Evolutionary conservation across 2,888 invertebrate genomes (phyloP), one percentile per base, ranked within the genome.

Genomic region (Rotaria sp.): DNA sequence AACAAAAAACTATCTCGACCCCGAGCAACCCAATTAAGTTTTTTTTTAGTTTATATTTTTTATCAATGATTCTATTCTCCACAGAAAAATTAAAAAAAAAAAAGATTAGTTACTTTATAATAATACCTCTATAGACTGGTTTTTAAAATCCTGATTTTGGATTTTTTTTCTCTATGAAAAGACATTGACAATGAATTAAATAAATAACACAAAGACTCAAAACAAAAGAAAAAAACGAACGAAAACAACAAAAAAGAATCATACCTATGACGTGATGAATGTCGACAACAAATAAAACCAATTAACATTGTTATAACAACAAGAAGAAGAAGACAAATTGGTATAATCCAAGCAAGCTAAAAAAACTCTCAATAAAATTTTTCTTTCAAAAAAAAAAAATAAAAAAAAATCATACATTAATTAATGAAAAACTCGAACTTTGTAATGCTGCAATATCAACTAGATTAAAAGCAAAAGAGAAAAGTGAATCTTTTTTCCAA

Each of bases 301-400:
- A 80, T 80, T n/a, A 80, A 45, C 45, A 80, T 80, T n/a, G 45
- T 80, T 3, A 80, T n/a, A 45, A 80, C 45, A 13, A 80, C 80
- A n/a, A 80, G 45, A n/a, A 80, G 45, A 45, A 80, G 80, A 21
- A 80, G 38, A 80, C 45, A 26, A 45, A 80, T 80, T 0, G 80
- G 80, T n/a, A 80, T 45, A 80, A 80, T 80, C 80, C 80, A 80
- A 45, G 80, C 80, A 41, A 80, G 45, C 80, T 80, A 80, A 24
- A 80, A 8, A 26, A 38, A 11, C 11, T 41, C 13, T n/a, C n/a
- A n/a, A n/a, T n/a, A n/a, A n/a, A 38, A 13, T 26, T 18, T 38
- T 7, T 21, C 15, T 11, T 30, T 74, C 4, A 74, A 1, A 74
- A 2, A 2, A 38, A 13, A 38, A 41, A 38, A 38, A 21, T 26